phyloP scores from a whole-genome alignment of 2,888 invertebrate genomes.

The Drosophila lutescens region DNA sequence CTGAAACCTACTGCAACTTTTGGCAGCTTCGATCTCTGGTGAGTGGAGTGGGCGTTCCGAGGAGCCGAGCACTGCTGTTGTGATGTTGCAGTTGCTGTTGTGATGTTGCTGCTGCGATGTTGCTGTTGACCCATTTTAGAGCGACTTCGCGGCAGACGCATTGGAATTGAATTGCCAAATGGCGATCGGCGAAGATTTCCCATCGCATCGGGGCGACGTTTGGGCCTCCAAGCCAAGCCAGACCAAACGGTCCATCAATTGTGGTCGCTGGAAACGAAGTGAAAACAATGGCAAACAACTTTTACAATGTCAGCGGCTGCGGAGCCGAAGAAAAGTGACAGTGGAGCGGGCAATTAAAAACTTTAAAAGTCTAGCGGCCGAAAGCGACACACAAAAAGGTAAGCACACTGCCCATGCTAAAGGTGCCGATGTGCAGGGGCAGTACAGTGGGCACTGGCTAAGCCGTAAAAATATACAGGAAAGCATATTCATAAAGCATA shows the following conservation, averaged over 20 bases:
- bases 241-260: conserved; percentile 1
- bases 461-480: too few species aligned
- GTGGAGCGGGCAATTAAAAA: conserved; percentile 64
- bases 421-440: conserved; percentile 5
- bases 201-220: conserved; percentile 1
- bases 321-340: conserved; percentile 66
- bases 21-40: background rate
- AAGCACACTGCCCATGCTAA: conserved; percentile 16
- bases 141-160: conserved; percentile 19
- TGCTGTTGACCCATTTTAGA: conserved; percentile 38
- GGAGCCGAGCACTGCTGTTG: background rate
- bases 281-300: conserved; percentile 71
- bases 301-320: conserved; percentile 55
- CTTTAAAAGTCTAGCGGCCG: conserved; percentile 31
- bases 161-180: conserved; percentile 27
- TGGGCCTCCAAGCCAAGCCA: background rate
- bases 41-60: conserved; percentile 1
- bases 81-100: conserved; percentile 3
- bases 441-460: background rate
- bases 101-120: conserved; percentile 9
- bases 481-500: too few species aligned
- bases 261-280: conserved; percentile 43
- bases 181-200: conserved; percentile 31
- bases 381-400: conserved; percentile 44
- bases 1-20: background rate